phyloP scores from a whole-genome alignment of 2,113 vertebrate species.

The Pholis gunnellus region DNA sequence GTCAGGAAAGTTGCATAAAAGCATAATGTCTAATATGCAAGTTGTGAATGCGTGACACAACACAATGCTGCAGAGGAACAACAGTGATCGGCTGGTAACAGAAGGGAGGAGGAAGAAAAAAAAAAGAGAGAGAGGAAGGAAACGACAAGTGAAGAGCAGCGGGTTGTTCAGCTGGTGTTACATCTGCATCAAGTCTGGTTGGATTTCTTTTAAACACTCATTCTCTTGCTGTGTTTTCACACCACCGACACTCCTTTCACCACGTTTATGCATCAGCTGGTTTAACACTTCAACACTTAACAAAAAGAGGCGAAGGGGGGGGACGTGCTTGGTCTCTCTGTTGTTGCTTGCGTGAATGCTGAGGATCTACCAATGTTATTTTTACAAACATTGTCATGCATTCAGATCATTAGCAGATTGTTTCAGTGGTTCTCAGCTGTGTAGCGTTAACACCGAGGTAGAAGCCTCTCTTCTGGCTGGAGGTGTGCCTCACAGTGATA shows the following conservation, averaged over 20 bases:
- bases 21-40: not conserved
- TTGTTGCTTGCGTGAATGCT: too few species aligned
- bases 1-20: not conserved
- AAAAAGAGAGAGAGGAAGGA: not conserved
- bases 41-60: not conserved
- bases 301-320: not conserved
- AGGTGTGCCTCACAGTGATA: not conserved
- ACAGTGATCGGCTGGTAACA: not conserved
- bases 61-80: not conserved
- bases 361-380: too few species aligned
- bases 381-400: not conserved
- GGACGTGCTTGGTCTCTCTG: too few species aligned
- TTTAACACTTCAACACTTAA: constrained; percentile 1
- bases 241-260: constrained; percentile 16
- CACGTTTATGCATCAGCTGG: not conserved
- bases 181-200: constrained; percentile 12
- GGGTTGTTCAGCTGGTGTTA: constrained; percentile 5
- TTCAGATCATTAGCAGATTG: too few species aligned
- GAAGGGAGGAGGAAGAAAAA: not conserved
- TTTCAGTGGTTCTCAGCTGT: not conserved
- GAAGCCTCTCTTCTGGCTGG: not conserved
- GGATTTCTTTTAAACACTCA: constrained; percentile 13
- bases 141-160: not conserved
- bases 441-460: not conserved
- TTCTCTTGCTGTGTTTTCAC: constrained; percentile 26